Base-by-base conservation (phyloP, 2,113 vertebrate species). In the Microcebus tavaratra region DNA sequence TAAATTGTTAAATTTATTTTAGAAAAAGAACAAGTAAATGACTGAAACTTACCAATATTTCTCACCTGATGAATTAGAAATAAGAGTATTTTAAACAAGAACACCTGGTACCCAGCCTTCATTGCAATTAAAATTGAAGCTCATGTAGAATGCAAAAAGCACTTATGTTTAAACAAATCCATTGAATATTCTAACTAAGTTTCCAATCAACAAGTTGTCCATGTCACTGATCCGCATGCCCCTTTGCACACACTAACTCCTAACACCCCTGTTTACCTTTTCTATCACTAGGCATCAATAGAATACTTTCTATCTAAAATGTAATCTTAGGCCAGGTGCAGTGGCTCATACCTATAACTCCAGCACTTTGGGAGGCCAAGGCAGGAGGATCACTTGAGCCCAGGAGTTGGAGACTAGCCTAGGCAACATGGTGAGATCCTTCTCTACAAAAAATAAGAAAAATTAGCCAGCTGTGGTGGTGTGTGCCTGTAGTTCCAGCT, bases 1-100 rank as follows among this genome's bases (percentile, higher is more conserved):
- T 68, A 89, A 68, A 89, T 86, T 55, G 31, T 80, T 72, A 90
- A 53, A 90, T 50, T 88, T 90, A 78, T 70, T 57, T 90, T 78
- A 61, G 34, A 89, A 92, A 97, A 96, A 73, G 27, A 96, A 82
- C 18, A 93, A 90, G 11, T 57, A 80, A 78, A 23, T 72, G 48
- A 39, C 36, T 89, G 91, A 88, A 94, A 83, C 75, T 15, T 20
- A 91, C 34, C 29, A 93, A n/a, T 34, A 91, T n/a, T 80, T 93
- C 53, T 81, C 23, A 96, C 13, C 36, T 95, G 42, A 36, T 67
- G 8, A 83, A 76, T 67, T 45, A 86, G 53, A 93, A 92, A 31
- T 27, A 94, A 95, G 61, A 29, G 12, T 27, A 87, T 8, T 80
- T 94, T 25, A 93, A 82, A 39, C 57, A 42, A 84, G 88, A 83